Evolutionary conservation across 2,113 vertebrate species (phyloP).

Genomic region (Synodontis membranacea): DNA sequence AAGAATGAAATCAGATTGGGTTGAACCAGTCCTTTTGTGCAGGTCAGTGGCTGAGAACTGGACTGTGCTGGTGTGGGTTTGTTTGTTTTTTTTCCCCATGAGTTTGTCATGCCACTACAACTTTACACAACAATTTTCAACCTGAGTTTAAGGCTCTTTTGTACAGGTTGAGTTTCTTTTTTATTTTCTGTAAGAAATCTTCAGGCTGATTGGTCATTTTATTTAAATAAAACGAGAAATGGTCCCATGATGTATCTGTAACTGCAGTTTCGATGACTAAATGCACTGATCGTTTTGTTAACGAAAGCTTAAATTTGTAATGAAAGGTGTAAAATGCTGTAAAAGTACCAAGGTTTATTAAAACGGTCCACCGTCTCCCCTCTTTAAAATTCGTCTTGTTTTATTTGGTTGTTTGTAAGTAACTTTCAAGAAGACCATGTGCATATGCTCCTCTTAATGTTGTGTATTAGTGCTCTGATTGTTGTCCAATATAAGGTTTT

Average conservation of each 20-base stretch:
- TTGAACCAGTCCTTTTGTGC: slow-evolving; percentile 27
- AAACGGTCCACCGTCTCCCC: slow-evolving; percentile 71
- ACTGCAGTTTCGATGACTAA: slow-evolving; percentile 30
- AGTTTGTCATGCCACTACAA: slow-evolving; percentile 38
- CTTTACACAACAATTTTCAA: background rate
- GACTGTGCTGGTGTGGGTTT: slow-evolving; percentile 28
- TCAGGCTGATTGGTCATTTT: slow-evolving; percentile 28
- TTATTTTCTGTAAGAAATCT: background rate
- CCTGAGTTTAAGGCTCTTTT: slow-evolving; percentile 25
- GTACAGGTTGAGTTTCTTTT: slow-evolving; percentile 6
- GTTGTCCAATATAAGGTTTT: background rate
- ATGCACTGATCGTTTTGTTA: slow-evolving; percentile 71
- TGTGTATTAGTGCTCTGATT: background rate
- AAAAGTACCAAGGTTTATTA: slow-evolving; percentile 61
- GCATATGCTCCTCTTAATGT: too few relatives aligned
- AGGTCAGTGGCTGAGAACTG: slow-evolving; percentile 17
- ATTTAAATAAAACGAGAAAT: slow-evolving; percentile 31
- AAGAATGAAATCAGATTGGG: slow-evolving; percentile 45
- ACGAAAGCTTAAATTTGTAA: slow-evolving; percentile 54
- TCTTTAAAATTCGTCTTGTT: background rate
- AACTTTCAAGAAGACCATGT: background rate
- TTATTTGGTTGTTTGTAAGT: background rate
- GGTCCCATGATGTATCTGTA: background rate
- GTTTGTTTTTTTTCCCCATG: slow-evolving; percentile 21
- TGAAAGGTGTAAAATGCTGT: slow-evolving; percentile 52